A percentile compares a stretch with the other conserved stretches of the same genome.
phyloP scores from a whole-genome alignment of 2,113 vertebrate species.

The Nannospalax galili region DNA sequence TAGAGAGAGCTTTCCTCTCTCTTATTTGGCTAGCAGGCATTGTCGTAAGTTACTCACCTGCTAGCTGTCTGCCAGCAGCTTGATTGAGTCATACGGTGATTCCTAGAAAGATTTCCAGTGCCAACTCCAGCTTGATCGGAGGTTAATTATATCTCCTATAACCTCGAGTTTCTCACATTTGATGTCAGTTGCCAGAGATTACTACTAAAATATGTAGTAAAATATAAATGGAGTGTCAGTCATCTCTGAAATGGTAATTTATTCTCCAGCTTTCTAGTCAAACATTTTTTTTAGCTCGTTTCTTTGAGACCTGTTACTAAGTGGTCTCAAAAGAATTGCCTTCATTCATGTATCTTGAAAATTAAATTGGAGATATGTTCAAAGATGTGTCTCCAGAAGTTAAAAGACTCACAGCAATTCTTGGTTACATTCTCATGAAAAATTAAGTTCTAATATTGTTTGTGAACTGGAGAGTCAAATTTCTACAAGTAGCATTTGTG shows the following conservation, averaged over 20 bases:
- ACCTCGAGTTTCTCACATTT: slow-evolving; percentile 1
- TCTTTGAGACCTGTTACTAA: slow-evolving; percentile 15
- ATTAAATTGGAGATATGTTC: slow-evolving; percentile 36
- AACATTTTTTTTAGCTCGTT: slow-evolving; percentile 43
- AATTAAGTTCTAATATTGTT: slow-evolving; percentile 22
- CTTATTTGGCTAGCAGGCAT: neutral
- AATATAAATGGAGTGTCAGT: slow-evolving; percentile 56
- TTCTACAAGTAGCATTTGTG: neutral
- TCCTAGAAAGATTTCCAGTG: slow-evolving; percentile 63
- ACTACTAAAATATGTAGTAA: slow-evolving; percentile 36
- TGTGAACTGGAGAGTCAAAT: neutral
- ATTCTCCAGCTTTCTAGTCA: slow-evolving; percentile 44
- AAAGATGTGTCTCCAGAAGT: slow-evolving; percentile 29
- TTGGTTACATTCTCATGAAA: neutral
- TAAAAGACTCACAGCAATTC: slow-evolving; percentile 15
- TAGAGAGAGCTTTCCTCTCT: neutral
- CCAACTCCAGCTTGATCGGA: slow-evolving; percentile 16
- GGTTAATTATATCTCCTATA: slow-evolving; percentile 63
- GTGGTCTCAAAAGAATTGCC: slow-evolving; percentile 43
- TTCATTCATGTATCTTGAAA: slow-evolving; percentile 42
- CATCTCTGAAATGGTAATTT: slow-evolving; percentile 57
- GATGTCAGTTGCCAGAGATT: slow-evolving; percentile 41
- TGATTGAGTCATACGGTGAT: slow-evolving; percentile 61
- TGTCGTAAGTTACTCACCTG: neutral
- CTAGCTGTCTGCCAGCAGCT: slow-evolving; percentile 8